Evolutionary conservation across 1,140 invertebrate genomes (phyloP).

Genomic region (Drosophila nigromelanica): DNA sequence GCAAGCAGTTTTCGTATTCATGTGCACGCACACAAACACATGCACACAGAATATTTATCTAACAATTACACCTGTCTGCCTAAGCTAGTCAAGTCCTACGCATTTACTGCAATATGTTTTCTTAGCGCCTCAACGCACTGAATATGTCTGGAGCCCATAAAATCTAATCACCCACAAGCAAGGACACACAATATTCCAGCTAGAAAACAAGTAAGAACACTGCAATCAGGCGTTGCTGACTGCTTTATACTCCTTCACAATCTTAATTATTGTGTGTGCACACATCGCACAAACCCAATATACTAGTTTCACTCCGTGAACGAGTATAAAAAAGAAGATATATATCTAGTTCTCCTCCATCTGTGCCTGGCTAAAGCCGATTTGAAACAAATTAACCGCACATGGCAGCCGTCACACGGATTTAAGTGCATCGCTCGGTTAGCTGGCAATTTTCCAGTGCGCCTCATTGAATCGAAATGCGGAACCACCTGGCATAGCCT

Average conservation of each 20-base stretch:
- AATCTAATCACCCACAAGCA: slow-evolving; percentile 31
- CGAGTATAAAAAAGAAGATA: no score
- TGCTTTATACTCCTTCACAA: no score
- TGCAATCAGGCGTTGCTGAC: no score
- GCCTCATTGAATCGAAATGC: slow-evolving; percentile 47
- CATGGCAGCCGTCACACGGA: slow-evolving; percentile 63
- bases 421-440: slow-evolving; percentile 62
- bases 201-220: no score
- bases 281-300: no score
- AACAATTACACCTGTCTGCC: background rate
- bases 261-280: no score
- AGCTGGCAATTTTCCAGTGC: slow-evolving; percentile 65
- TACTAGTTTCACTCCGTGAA: no score
- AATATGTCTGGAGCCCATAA: slow-evolving; percentile 25
- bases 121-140: slow-evolving; percentile 5
- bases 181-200: slow-evolving; percentile 23
- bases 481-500: background rate
- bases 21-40: no score
- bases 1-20: no score
- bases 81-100: background rate
- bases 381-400: slow-evolving; percentile 77
- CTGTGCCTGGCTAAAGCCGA: slow-evolving; percentile 42
- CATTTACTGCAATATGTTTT: background rate
- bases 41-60: background rate
- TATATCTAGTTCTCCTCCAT: background rate